A percentile compares a stretch with the other conserved stretches of the same genome.
Evolutionary conservation across 1,140 invertebrate species (phyloP).

Genomic region (Panagrolaimus sp.): DNA sequence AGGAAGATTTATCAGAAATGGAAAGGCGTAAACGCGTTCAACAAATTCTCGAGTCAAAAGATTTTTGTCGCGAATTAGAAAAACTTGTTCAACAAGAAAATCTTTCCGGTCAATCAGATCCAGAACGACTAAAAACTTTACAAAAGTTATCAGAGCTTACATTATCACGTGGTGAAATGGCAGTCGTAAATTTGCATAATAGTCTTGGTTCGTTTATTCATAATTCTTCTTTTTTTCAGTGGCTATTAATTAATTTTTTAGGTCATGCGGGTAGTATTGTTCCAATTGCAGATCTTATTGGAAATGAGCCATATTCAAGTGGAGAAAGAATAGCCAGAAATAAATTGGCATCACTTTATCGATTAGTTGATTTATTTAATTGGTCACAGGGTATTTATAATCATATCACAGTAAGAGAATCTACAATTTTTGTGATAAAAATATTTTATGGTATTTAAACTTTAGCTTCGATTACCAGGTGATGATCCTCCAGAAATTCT

Average conservation of each 20-base stretch:
- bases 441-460: background rate
- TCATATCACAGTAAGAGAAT: slow-evolving; percentile 68
- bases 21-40: slow-evolving; percentile 51
- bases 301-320: slow-evolving; percentile 86
- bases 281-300: slow-evolving; percentile 94
- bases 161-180: slow-evolving; percentile 17
- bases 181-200: slow-evolving; percentile 12
- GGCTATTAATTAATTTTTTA: background rate
- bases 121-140: slow-evolving; percentile 1
- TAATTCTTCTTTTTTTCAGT: background rate
- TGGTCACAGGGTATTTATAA: slow-evolving; percentile 83
- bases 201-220: background rate
- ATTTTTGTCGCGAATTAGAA: slow-evolving; percentile 93
- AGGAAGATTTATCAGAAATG: slow-evolving; percentile 58
- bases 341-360: slow-evolving; percentile 89
- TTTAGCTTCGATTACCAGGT: slow-evolving; percentile 16
- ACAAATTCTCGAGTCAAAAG: slow-evolving; percentile 82
- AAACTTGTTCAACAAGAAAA: slow-evolving; percentile 70
- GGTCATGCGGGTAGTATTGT: slow-evolving; percentile 68
- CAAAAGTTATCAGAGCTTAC: slow-evolving; percentile 65
- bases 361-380: slow-evolving; percentile 88
- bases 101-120: no score
- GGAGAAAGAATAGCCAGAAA: slow-evolving; percentile 89
- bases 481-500: slow-evolving; percentile 71
- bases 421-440: background rate